Evolutionary conservation across 2,797 vertebrate genomes (phyloP).

Genomic region (Merluccius polli): DNA sequence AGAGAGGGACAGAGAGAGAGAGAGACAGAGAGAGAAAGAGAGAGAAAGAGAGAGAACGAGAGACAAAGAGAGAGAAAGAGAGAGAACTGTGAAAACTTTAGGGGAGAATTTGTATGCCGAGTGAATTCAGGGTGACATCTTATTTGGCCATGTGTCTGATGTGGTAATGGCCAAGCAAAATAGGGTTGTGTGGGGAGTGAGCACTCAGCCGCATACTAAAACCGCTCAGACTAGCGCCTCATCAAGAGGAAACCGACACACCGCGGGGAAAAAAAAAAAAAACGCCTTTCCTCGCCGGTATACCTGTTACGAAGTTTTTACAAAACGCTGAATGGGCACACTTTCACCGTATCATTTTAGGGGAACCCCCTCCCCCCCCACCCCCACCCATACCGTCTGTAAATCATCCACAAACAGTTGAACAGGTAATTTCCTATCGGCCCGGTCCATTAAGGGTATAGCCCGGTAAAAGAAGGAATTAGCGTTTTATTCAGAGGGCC

Average conservation of each 20-base stretch:
- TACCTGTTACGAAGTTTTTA: not conserved
- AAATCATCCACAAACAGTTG: slow-evolving; percentile 45
- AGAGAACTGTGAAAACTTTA: not conserved
- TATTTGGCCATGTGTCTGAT: slow-evolving; percentile 37
- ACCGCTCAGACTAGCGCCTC: not conserved
- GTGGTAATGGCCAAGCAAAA: slow-evolving; percentile 24
- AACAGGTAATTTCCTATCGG: slow-evolving; percentile 46
- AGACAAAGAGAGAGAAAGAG: not conserved
- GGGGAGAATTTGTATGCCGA: slow-evolving; percentile 9
- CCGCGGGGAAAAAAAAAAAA: not conserved
- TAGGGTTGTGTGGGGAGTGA: slow-evolving; percentile 14
- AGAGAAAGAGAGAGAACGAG: too few relatives aligned
- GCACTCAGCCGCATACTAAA: not conserved
- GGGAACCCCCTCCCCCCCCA: not conserved
- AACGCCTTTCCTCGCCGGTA: not conserved
- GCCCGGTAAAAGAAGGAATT: slow-evolving; percentile 7
- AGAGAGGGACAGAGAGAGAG: not conserved
- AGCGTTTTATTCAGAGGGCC: slow-evolving; percentile 30
- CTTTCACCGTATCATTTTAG: not conserved
- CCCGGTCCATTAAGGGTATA: slow-evolving; percentile 28
- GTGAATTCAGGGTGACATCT: slow-evolving; percentile 43
- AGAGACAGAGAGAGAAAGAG: not conserved
- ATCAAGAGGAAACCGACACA: not conserved
- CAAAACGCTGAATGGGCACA: not conserved
- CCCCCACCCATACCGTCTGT: not conserved